phyloP scores from a whole-genome alignment of 1,140 invertebrate species.

The Pseudachorutes palmiensis region DNA sequence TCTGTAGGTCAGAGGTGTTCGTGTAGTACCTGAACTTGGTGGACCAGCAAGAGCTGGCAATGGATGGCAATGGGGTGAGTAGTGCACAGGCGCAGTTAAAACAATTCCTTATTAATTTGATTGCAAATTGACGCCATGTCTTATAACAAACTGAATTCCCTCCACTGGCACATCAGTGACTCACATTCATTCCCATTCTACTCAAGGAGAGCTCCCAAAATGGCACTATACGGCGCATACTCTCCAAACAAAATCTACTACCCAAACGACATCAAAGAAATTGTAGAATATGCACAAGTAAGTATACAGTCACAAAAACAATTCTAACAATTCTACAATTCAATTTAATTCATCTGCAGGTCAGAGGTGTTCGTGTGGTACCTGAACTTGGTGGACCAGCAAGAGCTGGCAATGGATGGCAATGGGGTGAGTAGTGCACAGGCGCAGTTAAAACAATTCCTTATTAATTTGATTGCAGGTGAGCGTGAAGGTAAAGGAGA shows the following conservation, averaged over 20 bases:
- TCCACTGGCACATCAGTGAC: constrained; percentile 44
- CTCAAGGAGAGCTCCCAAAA: constrained; percentile 39
- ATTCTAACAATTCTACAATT: neutral
- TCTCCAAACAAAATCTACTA: constrained; percentile 40
- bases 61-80: constrained; percentile 40
- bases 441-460: constrained; percentile 13
- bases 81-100: too few relatives aligned
- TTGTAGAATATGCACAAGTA: constrained; percentile 37
- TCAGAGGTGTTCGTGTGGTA: constrained; percentile 41
- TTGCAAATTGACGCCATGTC: constrained; percentile 41
- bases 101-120: constrained; percentile 16
- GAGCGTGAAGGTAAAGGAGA: constrained; percentile 38
- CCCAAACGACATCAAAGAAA: constrained; percentile 38
- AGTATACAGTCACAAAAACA: neutral
- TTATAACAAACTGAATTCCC: constrained; percentile 42
- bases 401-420: constrained; percentile 42
- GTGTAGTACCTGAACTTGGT: constrained; percentile 43
- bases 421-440: constrained; percentile 37
- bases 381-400: constrained; percentile 43
- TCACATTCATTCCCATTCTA: constrained; percentile 43
- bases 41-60: constrained; percentile 42
- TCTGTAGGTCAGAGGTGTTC: constrained; percentile 39
- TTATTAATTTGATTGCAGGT: constrained; percentile 22
- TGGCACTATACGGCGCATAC: constrained; percentile 43
- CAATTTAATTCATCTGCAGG: constrained; percentile 32